Evolutionary conservation across 2,888 invertebrate genomes (phyloP), one percentile per base, ranked within the genome.

Genomic region (Cheilosia variabilis): DNA sequence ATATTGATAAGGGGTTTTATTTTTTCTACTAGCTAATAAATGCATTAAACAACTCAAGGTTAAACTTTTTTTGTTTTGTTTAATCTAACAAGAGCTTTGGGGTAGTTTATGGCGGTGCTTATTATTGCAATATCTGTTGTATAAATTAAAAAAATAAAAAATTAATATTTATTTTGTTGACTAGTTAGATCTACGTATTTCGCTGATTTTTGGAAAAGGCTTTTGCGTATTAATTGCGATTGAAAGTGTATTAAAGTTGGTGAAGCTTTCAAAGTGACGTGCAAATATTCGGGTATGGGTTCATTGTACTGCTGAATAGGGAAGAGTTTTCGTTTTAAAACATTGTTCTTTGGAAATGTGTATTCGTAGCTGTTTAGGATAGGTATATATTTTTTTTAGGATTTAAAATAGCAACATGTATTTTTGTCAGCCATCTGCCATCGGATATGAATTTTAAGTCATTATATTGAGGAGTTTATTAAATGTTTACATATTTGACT

Each of bases 41-140:
- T 77, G 60, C 34, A 52, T 22, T 15, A 15, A 52, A 27, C 62
- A 52, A 27, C 62, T 53, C 68, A 68, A 77, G 77, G 62, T 57
- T 77, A 50, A n/a, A 13, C 7, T 34, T 37, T 34, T 37, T 52
- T 50, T 31, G 2, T 31, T 34, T 65, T 65, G 13, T 22, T 19
- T 19, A 47, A 7, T 41, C 19, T 7, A 19, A 2, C 19, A 17
- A 27, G 27, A 68, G 55, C 41, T 43, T 55, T 53, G 5, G 10
- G 15, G 22, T 7, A 17, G 45, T 17, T 43, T 5, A 10, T n/a
- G 17, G 2, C 4, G 41, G 15, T 9, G 43, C n/a, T 43, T 43
- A 43, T 43, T 43, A n/a, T 47, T 17, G 45, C 2, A 47, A 19
- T 17, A 47, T 19, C 10, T 10, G 2, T 34, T 37, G 10, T 13